Conservation (phyloP, 2,888 invertebrate genomes). For the Melinopterus prodromus region DNA sequence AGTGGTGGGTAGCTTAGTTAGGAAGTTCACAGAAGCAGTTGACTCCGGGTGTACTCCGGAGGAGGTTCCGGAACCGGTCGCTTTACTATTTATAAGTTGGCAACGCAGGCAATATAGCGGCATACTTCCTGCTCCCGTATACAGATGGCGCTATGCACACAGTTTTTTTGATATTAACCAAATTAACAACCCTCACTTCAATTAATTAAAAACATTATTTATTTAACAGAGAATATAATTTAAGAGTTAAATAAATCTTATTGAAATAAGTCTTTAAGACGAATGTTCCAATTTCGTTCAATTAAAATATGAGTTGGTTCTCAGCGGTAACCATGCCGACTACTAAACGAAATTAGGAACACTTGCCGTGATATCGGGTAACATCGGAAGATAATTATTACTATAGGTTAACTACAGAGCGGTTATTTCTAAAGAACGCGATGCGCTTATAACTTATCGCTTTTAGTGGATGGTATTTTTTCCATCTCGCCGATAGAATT, state of each 20-base stretch:
- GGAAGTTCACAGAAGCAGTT: not conserved
- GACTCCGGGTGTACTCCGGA: not conserved
- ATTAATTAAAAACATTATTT: no score
- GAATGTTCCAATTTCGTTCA: not conserved
- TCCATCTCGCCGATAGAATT: not conserved
- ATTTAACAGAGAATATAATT: no score
- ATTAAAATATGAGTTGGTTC: not conserved
- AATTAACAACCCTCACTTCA: no score
- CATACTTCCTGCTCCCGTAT: not conserved
- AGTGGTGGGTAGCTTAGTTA: not conserved
- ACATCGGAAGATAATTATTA: not conserved
- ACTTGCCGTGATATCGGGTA: not conserved
- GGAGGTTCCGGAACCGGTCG: not conserved
- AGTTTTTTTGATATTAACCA: no score
- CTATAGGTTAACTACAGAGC: not conserved
- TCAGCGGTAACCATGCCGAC: no score
- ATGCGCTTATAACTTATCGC: constrained; percentile 25
- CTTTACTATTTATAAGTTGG: not conserved
- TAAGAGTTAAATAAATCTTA: not conserved
- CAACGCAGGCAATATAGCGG: no score
- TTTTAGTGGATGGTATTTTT: not conserved
- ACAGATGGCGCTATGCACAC: not conserved
- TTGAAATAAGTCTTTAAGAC: not conserved
- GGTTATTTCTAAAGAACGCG: constrained; percentile 41
- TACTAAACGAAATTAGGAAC: not conserved